These are phyloP conservation scores for Channallabes apus DNA, from an alignment of 2,797 vertebrate genomes.

Conservation along the genomic window DNA sequence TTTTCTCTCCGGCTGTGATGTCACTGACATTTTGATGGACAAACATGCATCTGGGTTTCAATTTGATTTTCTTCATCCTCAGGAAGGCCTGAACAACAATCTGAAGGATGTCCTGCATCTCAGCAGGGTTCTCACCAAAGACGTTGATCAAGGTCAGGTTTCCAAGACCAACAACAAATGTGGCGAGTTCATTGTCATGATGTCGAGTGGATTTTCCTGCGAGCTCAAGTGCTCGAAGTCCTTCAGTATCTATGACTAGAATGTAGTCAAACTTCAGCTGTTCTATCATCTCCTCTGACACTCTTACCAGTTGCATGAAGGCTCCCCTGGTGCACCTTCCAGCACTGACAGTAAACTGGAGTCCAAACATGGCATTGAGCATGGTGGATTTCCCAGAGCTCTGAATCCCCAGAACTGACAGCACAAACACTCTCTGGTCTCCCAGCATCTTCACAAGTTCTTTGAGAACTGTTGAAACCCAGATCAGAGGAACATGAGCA, in stretches of 20 bases:
- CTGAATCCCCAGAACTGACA: slow-evolving; percentile 77
- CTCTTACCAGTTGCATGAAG: slow-evolving; percentile 78
- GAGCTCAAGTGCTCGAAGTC: slow-evolving; percentile 63
- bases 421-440: slow-evolving; percentile 72
- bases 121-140: slow-evolving; percentile 75
- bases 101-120: slow-evolving; percentile 72
- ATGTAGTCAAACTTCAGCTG: slow-evolving; percentile 64
- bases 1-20: slow-evolving; percentile 25
- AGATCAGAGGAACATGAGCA: slow-evolving; percentile 72
- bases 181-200: slow-evolving; percentile 78
- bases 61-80: slow-evolving; percentile 70
- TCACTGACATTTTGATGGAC: slow-evolving; percentile 53
- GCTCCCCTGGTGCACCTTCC: slow-evolving; percentile 76
- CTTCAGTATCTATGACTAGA: slow-evolving; percentile 72
- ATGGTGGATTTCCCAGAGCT: slow-evolving; percentile 80
- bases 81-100: slow-evolving; percentile 64
- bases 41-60: slow-evolving; percentile 61
- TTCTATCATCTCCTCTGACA: slow-evolving; percentile 53
- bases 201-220: slow-evolving; percentile 56
- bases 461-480: slow-evolving; percentile 72
- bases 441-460: slow-evolving; percentile 68
- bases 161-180: slow-evolving; percentile 77
- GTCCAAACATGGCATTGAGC: slow-evolving; percentile 78
- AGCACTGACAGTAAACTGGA: slow-evolving; percentile 75
- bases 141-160: slow-evolving; percentile 79